Conservation (phyloP, 2,888 invertebrate species). For the Glaucopsyche alexis region DNA sequence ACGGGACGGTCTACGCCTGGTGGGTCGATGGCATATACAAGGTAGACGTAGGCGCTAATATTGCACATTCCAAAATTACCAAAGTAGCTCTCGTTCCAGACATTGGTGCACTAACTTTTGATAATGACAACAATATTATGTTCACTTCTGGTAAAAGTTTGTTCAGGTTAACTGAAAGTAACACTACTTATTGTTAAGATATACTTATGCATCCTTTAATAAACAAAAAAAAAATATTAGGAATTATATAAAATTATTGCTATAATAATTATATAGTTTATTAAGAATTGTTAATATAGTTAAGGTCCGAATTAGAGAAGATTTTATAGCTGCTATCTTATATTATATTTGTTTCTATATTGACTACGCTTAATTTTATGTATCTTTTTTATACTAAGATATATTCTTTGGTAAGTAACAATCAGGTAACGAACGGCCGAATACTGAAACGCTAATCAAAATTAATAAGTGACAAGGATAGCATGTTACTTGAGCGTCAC, state of each 20-base stretch:
- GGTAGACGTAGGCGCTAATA: constrained; percentile 50
- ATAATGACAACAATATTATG: constrained; percentile 61
- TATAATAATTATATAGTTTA: background rate
- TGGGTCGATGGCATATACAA: constrained; percentile 69
- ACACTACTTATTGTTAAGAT: constrained; percentile 41
- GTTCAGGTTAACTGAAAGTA: constrained; percentile 48
- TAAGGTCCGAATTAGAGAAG: constrained; percentile 6
- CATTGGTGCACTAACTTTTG: constrained; percentile 64
- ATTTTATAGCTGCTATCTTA: background rate
- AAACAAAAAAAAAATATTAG: background rate
- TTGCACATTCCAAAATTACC: constrained; percentile 51
- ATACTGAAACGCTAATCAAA: too few relatives aligned
- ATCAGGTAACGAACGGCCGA: too few relatives aligned
- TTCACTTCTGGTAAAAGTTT: constrained; percentile 55
- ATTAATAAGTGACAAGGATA: too few relatives aligned
- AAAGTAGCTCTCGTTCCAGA: constrained; percentile 52
- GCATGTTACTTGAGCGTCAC: too few relatives aligned
- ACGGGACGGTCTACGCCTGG: constrained; percentile 62
- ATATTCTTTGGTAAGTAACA: background rate
- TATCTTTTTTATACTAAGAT: background rate
- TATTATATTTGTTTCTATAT: background rate
- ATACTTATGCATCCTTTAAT: background rate
- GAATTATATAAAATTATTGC: background rate
- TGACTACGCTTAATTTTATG: background rate
- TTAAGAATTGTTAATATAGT: background rate